phyloP scores from a whole-genome alignment of 2,113 vertebrate genomes.

The Irena cyanogastra region DNA sequence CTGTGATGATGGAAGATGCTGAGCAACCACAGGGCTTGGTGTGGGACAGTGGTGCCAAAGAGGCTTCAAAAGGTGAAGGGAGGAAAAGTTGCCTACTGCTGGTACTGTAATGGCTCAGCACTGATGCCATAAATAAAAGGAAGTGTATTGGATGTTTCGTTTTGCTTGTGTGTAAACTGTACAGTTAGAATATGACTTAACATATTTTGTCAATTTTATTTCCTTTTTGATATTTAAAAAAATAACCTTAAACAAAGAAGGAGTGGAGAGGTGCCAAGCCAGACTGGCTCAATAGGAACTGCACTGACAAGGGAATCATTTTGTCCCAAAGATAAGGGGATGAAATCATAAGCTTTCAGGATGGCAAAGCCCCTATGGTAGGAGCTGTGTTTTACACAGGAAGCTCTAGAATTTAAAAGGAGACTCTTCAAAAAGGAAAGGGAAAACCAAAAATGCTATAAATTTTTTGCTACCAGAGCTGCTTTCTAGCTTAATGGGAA shows the following conservation, averaged over 20 bases:
- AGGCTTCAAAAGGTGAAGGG: background rate
- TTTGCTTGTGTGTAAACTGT: background rate
- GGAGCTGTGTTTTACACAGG: background rate
- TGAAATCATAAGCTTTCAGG: background rate
- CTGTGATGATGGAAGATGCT: background rate
- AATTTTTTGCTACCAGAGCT: background rate
- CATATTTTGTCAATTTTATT: background rate
- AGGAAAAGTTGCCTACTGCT: background rate
- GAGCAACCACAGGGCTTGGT: background rate
- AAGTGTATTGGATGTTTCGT: background rate
- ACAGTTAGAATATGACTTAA: background rate
- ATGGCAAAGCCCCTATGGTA: background rate
- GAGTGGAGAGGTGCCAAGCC: background rate
- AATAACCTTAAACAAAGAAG: conserved; percentile 46
- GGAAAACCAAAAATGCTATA: background rate
- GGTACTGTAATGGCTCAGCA: background rate
- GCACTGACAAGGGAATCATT: conserved; percentile 20
- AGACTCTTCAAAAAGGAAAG: background rate
- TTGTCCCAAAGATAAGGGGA: background rate
- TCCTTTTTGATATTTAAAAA: background rate
- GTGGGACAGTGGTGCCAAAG: background rate
- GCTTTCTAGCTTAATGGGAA: background rate
- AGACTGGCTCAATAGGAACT: conserved; percentile 48
- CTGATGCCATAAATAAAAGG: background rate
- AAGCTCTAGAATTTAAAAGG: background rate